Conservation (phyloP, 2,888 invertebrate species). For the Coelogynopora nodosa region DNA sequence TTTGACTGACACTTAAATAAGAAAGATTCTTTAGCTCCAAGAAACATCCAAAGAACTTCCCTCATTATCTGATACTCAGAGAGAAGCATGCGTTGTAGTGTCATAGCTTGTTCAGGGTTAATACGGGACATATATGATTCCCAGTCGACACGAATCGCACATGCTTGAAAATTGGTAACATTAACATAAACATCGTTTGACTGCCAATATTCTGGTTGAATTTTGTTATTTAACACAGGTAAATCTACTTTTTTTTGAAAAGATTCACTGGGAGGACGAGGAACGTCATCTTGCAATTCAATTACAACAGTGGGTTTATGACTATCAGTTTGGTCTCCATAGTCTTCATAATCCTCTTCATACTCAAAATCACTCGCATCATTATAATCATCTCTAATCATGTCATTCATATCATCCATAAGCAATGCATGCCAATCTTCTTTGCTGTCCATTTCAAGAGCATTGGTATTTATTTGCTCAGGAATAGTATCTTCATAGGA, state of each 20-base stretch:
- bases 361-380: background rate
- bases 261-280: background rate
- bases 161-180: background rate
- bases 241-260: background rate
- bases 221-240: background rate
- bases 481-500: background rate
- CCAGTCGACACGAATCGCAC: background rate
- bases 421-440: background rate
- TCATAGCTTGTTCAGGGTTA: background rate
- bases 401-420: background rate
- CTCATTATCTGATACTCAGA: background rate
- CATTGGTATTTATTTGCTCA: background rate
- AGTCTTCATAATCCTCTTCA: background rate
- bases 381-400: background rate
- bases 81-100: background rate
- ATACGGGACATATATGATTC: background rate
- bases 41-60: constrained; percentile 24
- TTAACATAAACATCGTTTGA: background rate
- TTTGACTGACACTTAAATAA: background rate
- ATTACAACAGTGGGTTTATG: background rate
- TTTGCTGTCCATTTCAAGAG: constrained; percentile 10
- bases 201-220: constrained; percentile 26
- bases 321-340: background rate
- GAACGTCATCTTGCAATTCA: background rate
- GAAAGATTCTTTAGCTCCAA: constrained; percentile 1